Evolutionary conservation across 2,888 invertebrate genomes (phyloP), one percentile per base, ranked within the genome.

Genomic region (Agrypnus murinus): DNA sequence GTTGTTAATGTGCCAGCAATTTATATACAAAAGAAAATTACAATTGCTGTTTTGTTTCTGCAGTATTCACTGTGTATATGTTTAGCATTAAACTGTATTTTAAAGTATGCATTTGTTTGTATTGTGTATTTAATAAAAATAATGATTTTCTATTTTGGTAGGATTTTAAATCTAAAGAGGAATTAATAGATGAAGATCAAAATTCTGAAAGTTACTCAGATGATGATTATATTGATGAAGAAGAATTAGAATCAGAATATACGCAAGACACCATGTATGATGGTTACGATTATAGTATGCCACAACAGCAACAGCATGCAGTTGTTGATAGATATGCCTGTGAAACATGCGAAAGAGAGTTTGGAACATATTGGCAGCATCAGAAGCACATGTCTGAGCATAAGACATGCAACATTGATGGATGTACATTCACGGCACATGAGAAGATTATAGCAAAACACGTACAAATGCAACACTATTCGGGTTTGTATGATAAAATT

Each of bases 271-370:
- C 6, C 40, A 65, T 4, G 65, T 55, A n/a, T 55, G 71, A 67
- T 12, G 63, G 46, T 10, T 34, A 19, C 45, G 15, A 31, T 32
- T 8, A 62, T 43, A 25, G 17, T 0, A n/a, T n/a, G n/a, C n/a
- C n/a, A n/a, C n/a, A n/a, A n/a, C n/a, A n/a, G n/a, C 17, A 9
- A 15, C 32, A 36, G 6, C 12, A 8, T 34, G n/a, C 34, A 15
- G 10, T 9, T 9, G 17, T 7, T 9, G 32, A 25, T 62, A 12
- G 83, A 87, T 46, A 86, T 87, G 91, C 88, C 84, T 95, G 95
- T 85, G 94, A 94, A 81, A 89, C 92, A n/a, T 97, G 97, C 84
- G 95, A 95, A 79, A 88, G 92, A 81, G 90, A 92, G 9, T 94
- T 95, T 83, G 85, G 86, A 62, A 88, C 88, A 0, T 80, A 86